Conservation (phyloP, 2,797 vertebrate species). For the Oreochromis mossambicus region DNA sequence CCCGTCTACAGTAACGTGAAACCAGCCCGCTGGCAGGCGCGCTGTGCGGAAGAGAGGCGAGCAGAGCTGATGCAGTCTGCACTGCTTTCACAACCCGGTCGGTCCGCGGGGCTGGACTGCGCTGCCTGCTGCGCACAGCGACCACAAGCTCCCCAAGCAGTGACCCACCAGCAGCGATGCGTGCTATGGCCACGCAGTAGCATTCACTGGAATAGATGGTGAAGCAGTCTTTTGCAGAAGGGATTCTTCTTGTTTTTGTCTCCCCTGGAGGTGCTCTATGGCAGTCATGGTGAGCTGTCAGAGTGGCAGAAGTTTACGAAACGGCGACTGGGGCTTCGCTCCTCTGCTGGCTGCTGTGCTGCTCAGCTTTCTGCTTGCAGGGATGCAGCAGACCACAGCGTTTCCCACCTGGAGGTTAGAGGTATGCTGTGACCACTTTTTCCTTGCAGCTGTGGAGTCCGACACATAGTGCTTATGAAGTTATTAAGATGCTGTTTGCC, state of each 20-base stretch:
- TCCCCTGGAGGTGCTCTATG: constrained; percentile 50
- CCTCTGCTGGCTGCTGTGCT: constrained; percentile 64
- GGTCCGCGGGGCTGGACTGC: constrained; percentile 42
- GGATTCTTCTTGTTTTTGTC: neutral
- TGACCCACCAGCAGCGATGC: neutral
- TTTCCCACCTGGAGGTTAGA: constrained; percentile 75
- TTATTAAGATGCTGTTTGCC: neutral
- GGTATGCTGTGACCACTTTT: constrained; percentile 68
- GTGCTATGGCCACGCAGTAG: constrained; percentile 51
- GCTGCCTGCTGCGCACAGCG: constrained; percentile 28
- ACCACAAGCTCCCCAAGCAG: neutral
- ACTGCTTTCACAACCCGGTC: constrained; percentile 28
- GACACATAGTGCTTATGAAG: neutral
- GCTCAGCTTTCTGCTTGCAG: constrained; percentile 64
- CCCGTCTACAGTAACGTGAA: constrained; percentile 73
- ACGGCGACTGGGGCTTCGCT: constrained; percentile 36
- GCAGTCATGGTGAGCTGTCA: constrained; percentile 64
- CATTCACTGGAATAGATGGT: constrained; percentile 44
- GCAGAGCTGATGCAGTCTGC: constrained; percentile 55
- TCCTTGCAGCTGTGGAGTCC: neutral
- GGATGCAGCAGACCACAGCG: constrained; percentile 70
- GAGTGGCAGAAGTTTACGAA: constrained; percentile 47
- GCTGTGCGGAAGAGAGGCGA: constrained; percentile 49
- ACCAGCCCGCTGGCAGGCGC: constrained; percentile 63
- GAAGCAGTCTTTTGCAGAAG: constrained; percentile 36